Evolutionary conservation across 2,888 invertebrate genomes (phyloP).

Genomic region (Enoplolaimus lenunculus): DNA sequence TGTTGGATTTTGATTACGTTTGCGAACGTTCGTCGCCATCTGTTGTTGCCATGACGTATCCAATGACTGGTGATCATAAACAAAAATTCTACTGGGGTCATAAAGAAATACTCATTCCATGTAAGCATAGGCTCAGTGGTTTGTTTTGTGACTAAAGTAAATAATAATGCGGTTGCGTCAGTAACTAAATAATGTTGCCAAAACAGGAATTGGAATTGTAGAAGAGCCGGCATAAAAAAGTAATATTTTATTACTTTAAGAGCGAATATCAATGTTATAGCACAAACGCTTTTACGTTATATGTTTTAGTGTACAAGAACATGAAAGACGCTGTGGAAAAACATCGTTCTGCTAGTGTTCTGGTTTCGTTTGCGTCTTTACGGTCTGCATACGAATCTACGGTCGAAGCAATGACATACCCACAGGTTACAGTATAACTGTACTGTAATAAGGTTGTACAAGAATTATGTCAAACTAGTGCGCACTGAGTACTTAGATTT

Average conservation of each 20-base stretch:
- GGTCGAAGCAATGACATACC: conserved; percentile 76
- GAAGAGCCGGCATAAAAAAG: no score
- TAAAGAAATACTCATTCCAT: conserved; percentile 75
- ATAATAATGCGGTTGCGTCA: background rate
- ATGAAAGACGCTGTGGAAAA: conserved; percentile 91
- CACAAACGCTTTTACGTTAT: no score
- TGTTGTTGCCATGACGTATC: conserved; percentile 89
- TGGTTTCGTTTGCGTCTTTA: conserved; percentile 89
- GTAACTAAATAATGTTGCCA: background rate
- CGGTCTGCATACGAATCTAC: conserved; percentile 94
- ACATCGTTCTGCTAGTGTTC: conserved; percentile 81
- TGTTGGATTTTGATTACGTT: conserved; percentile 89
- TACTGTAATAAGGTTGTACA: no score
- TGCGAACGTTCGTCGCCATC: conserved; percentile 69
- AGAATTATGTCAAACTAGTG: no score
- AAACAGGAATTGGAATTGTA: background rate
- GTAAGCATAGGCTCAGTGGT: conserved; percentile 33
- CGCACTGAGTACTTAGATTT: no score
- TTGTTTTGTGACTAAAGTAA: background rate
- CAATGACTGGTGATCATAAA: conserved; percentile 86
- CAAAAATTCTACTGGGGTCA: conserved; percentile 99
- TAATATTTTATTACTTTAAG: no score
- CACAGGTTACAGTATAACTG: conserved; percentile 51
- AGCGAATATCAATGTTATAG: no score
- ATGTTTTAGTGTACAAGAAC: conserved; percentile 83